Evolutionary conservation across 2,888 invertebrate species (phyloP).

Genomic region (Leptinotarsa haldemani): DNA sequence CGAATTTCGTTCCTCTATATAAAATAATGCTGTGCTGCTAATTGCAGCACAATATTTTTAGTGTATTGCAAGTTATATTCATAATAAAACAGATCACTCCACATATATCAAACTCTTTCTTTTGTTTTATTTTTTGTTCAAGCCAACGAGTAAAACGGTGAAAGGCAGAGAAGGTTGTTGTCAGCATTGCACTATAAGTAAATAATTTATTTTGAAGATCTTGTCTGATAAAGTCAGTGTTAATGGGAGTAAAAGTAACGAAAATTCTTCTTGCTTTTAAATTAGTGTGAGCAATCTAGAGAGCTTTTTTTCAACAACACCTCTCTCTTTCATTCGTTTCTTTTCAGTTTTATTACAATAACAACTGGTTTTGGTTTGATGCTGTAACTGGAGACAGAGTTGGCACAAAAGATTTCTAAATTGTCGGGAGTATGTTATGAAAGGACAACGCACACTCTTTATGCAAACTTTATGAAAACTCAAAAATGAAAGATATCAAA

Average conservation of each 20-base stretch:
- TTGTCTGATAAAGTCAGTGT: slow-evolving; percentile 27
- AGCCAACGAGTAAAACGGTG: slow-evolving; percentile 6
- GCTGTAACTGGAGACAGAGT: neutral
- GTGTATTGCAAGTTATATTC: neutral
- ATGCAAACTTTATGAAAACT: too few relatives aligned
- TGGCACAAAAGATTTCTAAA: too few relatives aligned
- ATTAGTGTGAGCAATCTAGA: slow-evolving; percentile 26
- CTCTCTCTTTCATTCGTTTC: neutral
- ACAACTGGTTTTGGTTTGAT: neutral
- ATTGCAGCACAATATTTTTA: neutral
- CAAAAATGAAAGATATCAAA: too few relatives aligned
- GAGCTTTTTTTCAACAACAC: neutral
- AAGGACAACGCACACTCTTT: too few relatives aligned
- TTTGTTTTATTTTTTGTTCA: neutral
- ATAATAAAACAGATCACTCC: neutral
- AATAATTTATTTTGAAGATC: slow-evolving; percentile 27
- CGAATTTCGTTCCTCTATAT: neutral
- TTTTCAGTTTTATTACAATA: neutral
- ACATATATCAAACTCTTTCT: slow-evolving; percentile 4
- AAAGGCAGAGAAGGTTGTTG: slow-evolving; percentile 21
- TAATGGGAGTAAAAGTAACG: slow-evolving; percentile 30
- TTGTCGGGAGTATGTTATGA: too few relatives aligned
- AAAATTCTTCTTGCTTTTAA: slow-evolving; percentile 14
- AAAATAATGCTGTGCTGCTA: neutral
- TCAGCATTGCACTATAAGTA: slow-evolving; percentile 4